Evolutionary conservation across 2,888 invertebrate species (phyloP), one percentile per base, ranked within the genome.

Genomic region (Auanema freiburgensis): DNA sequence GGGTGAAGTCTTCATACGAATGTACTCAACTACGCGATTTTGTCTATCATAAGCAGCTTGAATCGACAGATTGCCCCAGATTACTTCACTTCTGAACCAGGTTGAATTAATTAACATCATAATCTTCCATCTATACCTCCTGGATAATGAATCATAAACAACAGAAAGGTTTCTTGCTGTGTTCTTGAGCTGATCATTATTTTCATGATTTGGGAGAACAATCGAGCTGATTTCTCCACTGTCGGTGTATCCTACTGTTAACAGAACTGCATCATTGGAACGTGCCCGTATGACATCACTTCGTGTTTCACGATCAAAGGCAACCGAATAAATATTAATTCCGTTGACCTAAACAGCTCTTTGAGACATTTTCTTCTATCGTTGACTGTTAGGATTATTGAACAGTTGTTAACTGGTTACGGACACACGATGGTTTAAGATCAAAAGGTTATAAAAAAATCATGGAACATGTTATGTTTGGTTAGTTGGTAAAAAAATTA

Each of bases 281-380:
- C 60, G 56, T 11, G 51, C 25, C 21, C 57, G 42, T 25, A 53
- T 53, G 44, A 63, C 58, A n/a, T 66, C 58, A 18, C 42, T 46
- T 1, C 24, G 21, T 3, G 59, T 65, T 50, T 67, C 69, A 10
- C 59, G 55, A 46, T 67, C 59, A 41, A 69, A 72, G 11, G 63
- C 66, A 51, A 72, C 59, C 18, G 72, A 69, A 60, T 69, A 69
- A 57, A 67, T 65, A 44, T 68, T 71, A 11, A 72, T 62, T n/a
- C 74, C 74, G 49, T 74, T 72, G 46, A 74, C 69, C 74, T 74
- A 43, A 74, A 64, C 21, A 24, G 11, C 18, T 16, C 14, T 12
- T 14, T 1, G 1, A 14, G 18, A 46, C 46, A 25, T 11, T 44
- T 21, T n/a, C n/a, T n/a, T n/a, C 16, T 12, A 11, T 18, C 1